Evolutionary conservation across 2,888 invertebrate species (phyloP).

Genomic region (Atethmia centrago): DNA sequence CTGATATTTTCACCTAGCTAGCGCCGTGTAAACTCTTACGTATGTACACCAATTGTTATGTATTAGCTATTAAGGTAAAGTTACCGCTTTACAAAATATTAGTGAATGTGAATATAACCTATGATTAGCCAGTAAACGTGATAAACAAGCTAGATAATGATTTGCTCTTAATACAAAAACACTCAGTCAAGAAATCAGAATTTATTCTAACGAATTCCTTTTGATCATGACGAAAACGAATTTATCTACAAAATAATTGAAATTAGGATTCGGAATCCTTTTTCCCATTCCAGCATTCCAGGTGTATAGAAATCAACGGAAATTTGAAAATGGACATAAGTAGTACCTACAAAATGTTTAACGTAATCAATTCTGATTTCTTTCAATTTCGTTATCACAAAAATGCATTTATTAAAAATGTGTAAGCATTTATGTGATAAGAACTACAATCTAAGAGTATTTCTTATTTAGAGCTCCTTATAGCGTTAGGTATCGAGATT

Average conservation of each 20-base stretch:
- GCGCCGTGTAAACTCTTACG: conserved; percentile 57
- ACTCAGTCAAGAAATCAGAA: conserved; percentile 56
- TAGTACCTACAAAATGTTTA: conserved; percentile 24
- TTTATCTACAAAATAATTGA: conserved; percentile 44
- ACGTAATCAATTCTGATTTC: conserved; percentile 55
- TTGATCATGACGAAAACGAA: conserved; percentile 40
- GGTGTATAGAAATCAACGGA: conserved; percentile 23
- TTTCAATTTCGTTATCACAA: conserved; percentile 59
- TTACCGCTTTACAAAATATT: conserved; percentile 54
- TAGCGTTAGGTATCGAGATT: conserved; percentile 68
- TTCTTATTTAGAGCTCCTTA: conserved; percentile 61
- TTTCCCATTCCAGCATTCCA: conserved; percentile 16
- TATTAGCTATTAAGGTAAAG: conserved; percentile 59
- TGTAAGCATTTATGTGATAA: conserved; percentile 66
- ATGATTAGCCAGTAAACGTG: conserved; percentile 62
- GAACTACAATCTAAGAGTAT: conserved; percentile 59
- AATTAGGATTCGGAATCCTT: conserved; percentile 41
- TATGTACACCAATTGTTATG: conserved; percentile 59
- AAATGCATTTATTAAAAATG: conserved; percentile 62
- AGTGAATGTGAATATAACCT: conserved; percentile 60
- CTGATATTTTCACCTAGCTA: conserved; percentile 63
- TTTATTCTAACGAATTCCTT: conserved; percentile 34
- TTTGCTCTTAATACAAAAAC: conserved; percentile 53
- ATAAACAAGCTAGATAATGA: conserved; percentile 62
- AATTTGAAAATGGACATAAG: conserved; percentile 13